A percentile compares a stretch with the other conserved stretches of the same genome.
phyloP scores from a whole-genome alignment of 2,888 invertebrate species.

The Drosophila gaucha region DNA sequence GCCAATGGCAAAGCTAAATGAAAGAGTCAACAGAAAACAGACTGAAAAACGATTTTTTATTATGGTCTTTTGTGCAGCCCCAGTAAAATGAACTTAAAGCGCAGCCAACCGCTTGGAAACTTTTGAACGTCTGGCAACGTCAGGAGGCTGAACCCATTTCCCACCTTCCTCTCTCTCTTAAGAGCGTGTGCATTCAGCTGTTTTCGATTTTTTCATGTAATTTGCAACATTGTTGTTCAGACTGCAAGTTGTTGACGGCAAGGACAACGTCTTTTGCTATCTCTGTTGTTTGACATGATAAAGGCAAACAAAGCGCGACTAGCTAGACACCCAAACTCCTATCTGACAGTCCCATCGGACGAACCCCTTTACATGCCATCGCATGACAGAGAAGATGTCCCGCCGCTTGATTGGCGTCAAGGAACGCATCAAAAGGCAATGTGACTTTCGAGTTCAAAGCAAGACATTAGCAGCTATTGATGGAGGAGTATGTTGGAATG shows the following conservation, averaged over 20 bases:
- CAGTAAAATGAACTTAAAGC: constrained; percentile 64
- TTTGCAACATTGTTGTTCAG: constrained; percentile 67
- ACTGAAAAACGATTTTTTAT: constrained; percentile 48
- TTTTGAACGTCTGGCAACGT: constrained; percentile 62
- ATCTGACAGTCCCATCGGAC: constrained; percentile 6
- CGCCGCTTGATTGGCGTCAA: constrained; percentile 74
- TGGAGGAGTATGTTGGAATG: background rate
- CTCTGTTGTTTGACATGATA: constrained; percentile 60
- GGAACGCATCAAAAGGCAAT: constrained; percentile 68
- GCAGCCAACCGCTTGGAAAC: constrained; percentile 66
- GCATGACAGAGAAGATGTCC: constrained; percentile 10
- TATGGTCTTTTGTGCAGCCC: constrained; percentile 48
- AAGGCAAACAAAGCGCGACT: constrained; percentile 56
- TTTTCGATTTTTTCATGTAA: constrained; percentile 56
- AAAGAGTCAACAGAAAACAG: constrained; percentile 15
- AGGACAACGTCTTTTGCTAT: constrained; percentile 12
- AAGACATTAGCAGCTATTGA: constrained; percentile 13
- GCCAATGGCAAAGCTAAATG: constrained; percentile 55
- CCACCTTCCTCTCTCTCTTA: background rate
- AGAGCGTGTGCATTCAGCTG: constrained; percentile 64
- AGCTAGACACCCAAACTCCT: constrained; percentile 12
- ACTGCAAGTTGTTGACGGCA: constrained; percentile 41
- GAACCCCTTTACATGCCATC: background rate
- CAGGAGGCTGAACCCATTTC: background rate
- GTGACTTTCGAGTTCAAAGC: constrained; percentile 72